Evolutionary conservation across 2,797 vertebrate genomes (phyloP), one percentile per base, ranked within the genome.

Genomic region (Peromyscus nudipes): DNA sequence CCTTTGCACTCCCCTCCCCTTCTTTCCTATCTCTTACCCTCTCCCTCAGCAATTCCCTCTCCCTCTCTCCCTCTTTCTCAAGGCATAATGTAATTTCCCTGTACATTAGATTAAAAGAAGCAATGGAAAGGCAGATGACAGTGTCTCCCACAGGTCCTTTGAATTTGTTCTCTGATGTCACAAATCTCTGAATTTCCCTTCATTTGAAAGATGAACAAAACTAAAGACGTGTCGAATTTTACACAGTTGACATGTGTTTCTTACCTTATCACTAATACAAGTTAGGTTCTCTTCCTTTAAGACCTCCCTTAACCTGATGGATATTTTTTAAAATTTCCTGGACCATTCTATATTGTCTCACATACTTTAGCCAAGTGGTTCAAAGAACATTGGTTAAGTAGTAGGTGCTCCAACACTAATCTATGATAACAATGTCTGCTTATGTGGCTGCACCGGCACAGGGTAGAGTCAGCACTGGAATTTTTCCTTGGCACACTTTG

Each of bases 51-150:
- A 29, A 23, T n/a, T 25, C 6, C 60, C 4, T 55, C 7, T 29
- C 14, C 17, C 46, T 31, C 34, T 52, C 9, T 52, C 21, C 23
- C 52, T 71, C 1, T 31, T 4, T 82, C 93, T 91, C 69, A 91
- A 90, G 64, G n/a, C 69, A 46, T n/a, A 97, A 21, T 13, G 12
- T 23, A 14, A 87, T 82, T 90, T 81, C n/a, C 69, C 81, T 75
- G 31, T 69, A 87, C 60, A 69, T 52, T 87, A 76, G 46, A 93
- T 46, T 77, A 46, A 84, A 87, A 87, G 49, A 96, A 96, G 4
- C 49, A 77, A 23, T 12, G 2, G 7, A 4, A n/a, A 12, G 31
- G 6, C 17, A 64, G 52, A 83, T 73, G 46, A 27, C 71, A 46
- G 2, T 12, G 2, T 89, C 60, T 88, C 95, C 52, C 29, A 76